Percentiles rank a stretch among this genome's conserved stretches.
These are phyloP conservation scores for Eubasilissa regina DNA, from an alignment of 1,140 invertebrate genomes.

Conservation along the genomic window DNA sequence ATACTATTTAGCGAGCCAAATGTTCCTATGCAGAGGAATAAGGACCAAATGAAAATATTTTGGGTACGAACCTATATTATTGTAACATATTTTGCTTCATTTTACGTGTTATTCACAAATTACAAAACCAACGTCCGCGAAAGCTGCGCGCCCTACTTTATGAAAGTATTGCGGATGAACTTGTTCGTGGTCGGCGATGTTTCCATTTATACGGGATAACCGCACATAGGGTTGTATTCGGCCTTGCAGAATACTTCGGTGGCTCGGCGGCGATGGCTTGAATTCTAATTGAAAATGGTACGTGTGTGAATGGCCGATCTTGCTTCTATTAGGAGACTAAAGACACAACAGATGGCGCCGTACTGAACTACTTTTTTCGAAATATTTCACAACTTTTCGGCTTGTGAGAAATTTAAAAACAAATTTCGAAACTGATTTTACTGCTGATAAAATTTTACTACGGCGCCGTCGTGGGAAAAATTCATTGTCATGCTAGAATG, in stretches of 20 bases:
- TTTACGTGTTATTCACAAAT: too few relatives aligned
- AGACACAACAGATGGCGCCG: constrained; percentile 8
- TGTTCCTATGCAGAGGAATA: too few relatives aligned
- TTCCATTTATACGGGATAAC: constrained; percentile 42
- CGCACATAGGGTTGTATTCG: constrained; percentile 44
- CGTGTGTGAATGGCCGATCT: constrained; percentile 48
- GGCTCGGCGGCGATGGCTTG: constrained; percentile 44
- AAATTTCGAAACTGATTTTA: too few relatives aligned
- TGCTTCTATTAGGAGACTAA: constrained; percentile 19
- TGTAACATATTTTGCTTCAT: too few relatives aligned
- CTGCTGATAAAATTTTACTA: too few relatives aligned
- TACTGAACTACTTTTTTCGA: neutral
- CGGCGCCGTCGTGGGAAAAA: too few relatives aligned
- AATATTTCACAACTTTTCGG: constrained; percentile 21
- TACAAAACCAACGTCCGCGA: neutral
- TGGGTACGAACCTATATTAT: too few relatives aligned
- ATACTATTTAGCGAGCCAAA: too few relatives aligned
- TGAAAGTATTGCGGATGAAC: too few relatives aligned
- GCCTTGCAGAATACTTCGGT: constrained; percentile 47
- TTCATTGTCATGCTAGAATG: too few relatives aligned
- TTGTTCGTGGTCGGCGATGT: constrained; percentile 2
- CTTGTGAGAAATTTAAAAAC: too few relatives aligned
- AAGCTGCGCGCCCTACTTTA: neutral
- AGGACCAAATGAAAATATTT: too few relatives aligned
- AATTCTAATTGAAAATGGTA: constrained; percentile 54